These are phyloP conservation scores for Porphyrio hochstetteri DNA, from an alignment of 2,113 vertebrate genomes.

Conservation along the genomic window DNA sequence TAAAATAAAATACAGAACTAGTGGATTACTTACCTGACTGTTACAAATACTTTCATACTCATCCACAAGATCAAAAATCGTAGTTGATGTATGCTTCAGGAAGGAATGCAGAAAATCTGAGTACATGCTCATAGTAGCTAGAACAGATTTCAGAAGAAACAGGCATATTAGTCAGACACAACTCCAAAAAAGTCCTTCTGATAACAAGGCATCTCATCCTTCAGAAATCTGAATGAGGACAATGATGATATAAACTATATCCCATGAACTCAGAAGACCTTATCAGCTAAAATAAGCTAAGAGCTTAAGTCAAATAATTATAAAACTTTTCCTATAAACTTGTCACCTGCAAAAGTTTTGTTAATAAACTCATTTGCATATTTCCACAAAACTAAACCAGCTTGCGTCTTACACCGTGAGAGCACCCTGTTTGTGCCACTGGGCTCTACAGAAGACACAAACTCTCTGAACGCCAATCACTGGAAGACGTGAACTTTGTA, in stretches of 20 bases:
- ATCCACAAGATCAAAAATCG: slow-evolving; percentile 91
- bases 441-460: background rate
- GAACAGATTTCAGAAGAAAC: slow-evolving; percentile 33
- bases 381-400: background rate
- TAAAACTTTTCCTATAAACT: background rate
- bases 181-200: background rate
- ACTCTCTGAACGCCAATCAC: background rate
- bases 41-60: slow-evolving; percentile 89
- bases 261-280: background rate
- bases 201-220: background rate
- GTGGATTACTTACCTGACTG: slow-evolving; percentile 79
- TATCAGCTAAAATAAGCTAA: background rate
- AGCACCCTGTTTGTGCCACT: background rate
- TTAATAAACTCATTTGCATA: background rate
- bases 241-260: background rate
- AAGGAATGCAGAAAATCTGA: slow-evolving; percentile 89
- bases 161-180: background rate
- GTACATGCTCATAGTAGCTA: slow-evolving; percentile 91
- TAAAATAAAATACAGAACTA: background rate
- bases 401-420: background rate
- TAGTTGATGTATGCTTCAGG: slow-evolving; percentile 88
- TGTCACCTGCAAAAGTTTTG: background rate
- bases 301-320: background rate
- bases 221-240: background rate
- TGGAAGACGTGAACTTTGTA: background rate